phyloP scores from a whole-genome alignment of 2,888 invertebrate species.

The Podotricha telesiphe region DNA sequence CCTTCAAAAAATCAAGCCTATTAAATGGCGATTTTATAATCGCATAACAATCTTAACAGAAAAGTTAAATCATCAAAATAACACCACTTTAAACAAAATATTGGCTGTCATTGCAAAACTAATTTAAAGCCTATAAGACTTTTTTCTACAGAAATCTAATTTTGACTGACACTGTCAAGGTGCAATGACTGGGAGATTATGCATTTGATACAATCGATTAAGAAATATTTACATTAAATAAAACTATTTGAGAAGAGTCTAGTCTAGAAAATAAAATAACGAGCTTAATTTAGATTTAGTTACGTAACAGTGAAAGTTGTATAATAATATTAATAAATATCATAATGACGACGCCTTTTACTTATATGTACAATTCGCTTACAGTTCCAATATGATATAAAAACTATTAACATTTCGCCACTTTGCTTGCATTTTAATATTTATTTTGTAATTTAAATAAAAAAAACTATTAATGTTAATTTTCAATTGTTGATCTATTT shows the following conservation, averaged over 20 bases:
- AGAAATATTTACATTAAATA: not conserved
- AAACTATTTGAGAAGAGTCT: not conserved
- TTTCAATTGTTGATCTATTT: no score
- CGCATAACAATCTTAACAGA: not conserved
- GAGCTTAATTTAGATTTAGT: slow-evolving; percentile 8
- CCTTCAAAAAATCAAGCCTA: no score
- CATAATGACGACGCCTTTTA: slow-evolving; percentile 27
- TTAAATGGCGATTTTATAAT: not conserved
- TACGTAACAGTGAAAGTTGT: slow-evolving; percentile 26
- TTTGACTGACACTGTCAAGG: not conserved
- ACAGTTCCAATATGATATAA: not conserved
- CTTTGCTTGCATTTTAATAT: not conserved
- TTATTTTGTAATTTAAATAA: no score
- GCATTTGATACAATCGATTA: not conserved
- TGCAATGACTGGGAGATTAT: not conserved
- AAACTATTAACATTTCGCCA: not conserved
- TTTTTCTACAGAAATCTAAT: not conserved
- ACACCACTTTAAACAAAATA: not conserved
- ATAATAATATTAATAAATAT: slow-evolving; percentile 6
- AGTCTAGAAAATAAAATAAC: slow-evolving; percentile 8
- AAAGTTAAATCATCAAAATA: slow-evolving; percentile 6
- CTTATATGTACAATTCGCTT: slow-evolving; percentile 9
- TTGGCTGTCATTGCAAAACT: not conserved
- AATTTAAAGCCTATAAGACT: not conserved
- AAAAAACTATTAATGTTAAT: no score